Conservation (phyloP, 2,888 invertebrate species). For the Dorcus hopei region DNA sequence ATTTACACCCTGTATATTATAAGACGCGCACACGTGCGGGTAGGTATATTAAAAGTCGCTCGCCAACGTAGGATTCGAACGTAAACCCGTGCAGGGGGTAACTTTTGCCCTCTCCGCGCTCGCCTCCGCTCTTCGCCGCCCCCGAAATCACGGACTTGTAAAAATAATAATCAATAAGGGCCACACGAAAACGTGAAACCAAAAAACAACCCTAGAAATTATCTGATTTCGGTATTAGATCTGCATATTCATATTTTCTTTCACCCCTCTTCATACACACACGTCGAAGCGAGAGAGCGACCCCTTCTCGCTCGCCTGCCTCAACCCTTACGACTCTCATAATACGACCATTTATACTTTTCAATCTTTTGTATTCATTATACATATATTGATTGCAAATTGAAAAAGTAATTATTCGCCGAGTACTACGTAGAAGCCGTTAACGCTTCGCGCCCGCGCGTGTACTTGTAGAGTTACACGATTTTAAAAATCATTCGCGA, state of each 20-base stretch:
- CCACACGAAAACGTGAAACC: slow-evolving; percentile 3
- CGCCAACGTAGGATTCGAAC: too few relatives aligned
- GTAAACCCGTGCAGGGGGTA: too few relatives aligned
- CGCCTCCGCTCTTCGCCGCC: neutral
- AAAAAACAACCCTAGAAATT: slow-evolving; percentile 22
- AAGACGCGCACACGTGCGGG: too few relatives aligned
- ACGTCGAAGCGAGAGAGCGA: neutral
- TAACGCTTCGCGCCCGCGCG: too few relatives aligned
- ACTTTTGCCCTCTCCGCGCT: too few relatives aligned
- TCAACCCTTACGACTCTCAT: slow-evolving; percentile 8
- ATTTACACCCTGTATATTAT: too few relatives aligned
- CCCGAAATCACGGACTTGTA: too few relatives aligned
- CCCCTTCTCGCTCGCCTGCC: neutral
- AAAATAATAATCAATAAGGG: too few relatives aligned
- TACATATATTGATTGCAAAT: slow-evolving; percentile 15
- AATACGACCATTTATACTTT: slow-evolving; percentile 18
- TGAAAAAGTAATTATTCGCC: neutral
- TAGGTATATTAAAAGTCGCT: too few relatives aligned
- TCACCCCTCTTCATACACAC: slow-evolving; percentile 12
- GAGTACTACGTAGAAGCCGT: too few relatives aligned
- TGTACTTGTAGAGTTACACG: neutral
- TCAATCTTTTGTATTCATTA: slow-evolving; percentile 18
- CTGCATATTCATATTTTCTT: slow-evolving; percentile 27
- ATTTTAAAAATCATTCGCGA: neutral
- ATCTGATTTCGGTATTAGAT: slow-evolving; percentile 27